Percentiles rank a stretch among this genome's conserved stretches.
Conservation (phyloP, 2,888 invertebrate genomes). For the Aleiodes alternator region DNA sequence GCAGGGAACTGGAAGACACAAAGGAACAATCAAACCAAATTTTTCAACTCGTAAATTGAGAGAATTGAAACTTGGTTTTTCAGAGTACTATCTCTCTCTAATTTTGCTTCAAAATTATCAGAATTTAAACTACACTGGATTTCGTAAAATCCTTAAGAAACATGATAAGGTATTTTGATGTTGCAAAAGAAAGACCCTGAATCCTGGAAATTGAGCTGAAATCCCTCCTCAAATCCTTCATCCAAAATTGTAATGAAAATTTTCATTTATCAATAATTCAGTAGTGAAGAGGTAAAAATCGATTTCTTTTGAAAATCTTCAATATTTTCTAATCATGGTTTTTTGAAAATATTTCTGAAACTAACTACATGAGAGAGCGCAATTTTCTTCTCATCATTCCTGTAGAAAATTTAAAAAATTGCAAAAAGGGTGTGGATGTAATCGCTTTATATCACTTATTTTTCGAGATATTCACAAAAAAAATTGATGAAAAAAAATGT, state of each 20-base stretch:
- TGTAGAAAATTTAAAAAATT: too few relatives aligned
- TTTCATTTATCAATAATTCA: not conserved
- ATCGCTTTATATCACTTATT: too few relatives aligned
- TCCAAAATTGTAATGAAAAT: not conserved
- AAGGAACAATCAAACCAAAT: constrained; percentile 74
- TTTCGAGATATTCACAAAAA: too few relatives aligned
- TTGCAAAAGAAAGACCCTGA: not conserved
- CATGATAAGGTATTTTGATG: constrained; percentile 92
- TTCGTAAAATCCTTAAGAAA: constrained; percentile 99
- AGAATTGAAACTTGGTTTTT: constrained; percentile 97
- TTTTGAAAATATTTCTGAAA: too few relatives aligned
- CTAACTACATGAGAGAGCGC: too few relatives aligned
- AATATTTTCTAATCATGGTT: too few relatives aligned
- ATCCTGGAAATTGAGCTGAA: constrained; percentile 5
- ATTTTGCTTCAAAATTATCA: constrained; percentile 99
- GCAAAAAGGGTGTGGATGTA: too few relatives aligned
- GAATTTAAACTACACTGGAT: constrained; percentile 98
- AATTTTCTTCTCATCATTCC: too few relatives aligned
- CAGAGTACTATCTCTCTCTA: constrained; percentile 97
- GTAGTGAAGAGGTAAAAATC: not conserved
- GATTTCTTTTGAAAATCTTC: too few relatives aligned
- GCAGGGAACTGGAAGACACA: constrained; percentile 74
- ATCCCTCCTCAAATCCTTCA: not conserved
- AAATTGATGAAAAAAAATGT: too few relatives aligned
- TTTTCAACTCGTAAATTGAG: constrained; percentile 88